phyloP scores from a whole-genome alignment of 2,888 invertebrate genomes.

The Choreutis nemorana region DNA sequence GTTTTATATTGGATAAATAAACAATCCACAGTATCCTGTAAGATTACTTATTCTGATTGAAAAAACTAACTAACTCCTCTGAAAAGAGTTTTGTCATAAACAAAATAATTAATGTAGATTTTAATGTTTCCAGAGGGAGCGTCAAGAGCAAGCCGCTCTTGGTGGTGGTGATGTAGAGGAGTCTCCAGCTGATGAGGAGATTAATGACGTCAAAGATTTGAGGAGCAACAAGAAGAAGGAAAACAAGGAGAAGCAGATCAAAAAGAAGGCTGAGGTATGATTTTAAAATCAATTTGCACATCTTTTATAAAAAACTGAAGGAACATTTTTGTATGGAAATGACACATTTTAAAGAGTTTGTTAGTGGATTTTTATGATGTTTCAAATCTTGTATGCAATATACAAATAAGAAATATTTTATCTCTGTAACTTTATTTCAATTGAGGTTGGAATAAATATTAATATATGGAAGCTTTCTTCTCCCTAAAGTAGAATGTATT shows the following conservation, averaged over 20 bases:
- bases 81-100: neutral
- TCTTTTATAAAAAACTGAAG: too few relatives aligned
- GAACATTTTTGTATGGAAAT: neutral
- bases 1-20: too few relatives aligned
- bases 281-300: slow-evolving; percentile 4
- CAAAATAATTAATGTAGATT: neutral
- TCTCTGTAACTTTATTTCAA: too few relatives aligned
- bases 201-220: slow-evolving; percentile 56
- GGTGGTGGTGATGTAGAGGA: slow-evolving; percentile 27
- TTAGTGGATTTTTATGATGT: too few relatives aligned
- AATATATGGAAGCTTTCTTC: too few relatives aligned
- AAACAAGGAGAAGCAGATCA: slow-evolving; percentile 56
- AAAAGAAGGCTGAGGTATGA: slow-evolving; percentile 47
- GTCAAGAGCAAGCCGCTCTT: slow-evolving; percentile 37
- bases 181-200: slow-evolving; percentile 32
- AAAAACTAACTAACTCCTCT: neutral
- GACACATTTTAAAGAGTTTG: too few relatives aligned
- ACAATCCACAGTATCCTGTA: too few relatives aligned
- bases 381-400: neutral
- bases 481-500: too few relatives aligned
- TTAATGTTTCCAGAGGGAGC: slow-evolving; percentile 30
- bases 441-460: too few relatives aligned
- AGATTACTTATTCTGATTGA: too few relatives aligned
- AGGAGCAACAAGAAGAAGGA: slow-evolving; percentile 60
- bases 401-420: too few relatives aligned